phyloP scores from a whole-genome alignment of 2,797 vertebrate species.

The Selene dorsalis region DNA sequence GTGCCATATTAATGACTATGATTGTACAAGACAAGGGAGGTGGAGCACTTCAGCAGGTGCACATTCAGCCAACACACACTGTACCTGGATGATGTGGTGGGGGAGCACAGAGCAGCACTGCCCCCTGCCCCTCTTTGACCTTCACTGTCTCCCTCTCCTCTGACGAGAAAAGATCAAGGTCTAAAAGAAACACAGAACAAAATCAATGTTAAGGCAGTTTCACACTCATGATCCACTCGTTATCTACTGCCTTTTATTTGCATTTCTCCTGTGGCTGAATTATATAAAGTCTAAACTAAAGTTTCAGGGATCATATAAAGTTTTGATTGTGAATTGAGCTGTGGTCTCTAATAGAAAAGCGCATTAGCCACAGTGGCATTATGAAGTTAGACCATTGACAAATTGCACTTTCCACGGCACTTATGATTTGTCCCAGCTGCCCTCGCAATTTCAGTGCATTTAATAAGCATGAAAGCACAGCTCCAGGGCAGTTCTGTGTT shows the following conservation, averaged over 20 bases:
- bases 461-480: slow-evolving; percentile 54
- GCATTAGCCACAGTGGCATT: slow-evolving; percentile 22
- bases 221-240: too few species aligned
- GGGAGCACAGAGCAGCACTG: slow-evolving; percentile 93
- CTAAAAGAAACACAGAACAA: slow-evolving; percentile 74
- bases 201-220: not conserved
- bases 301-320: not conserved
- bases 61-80: not conserved
- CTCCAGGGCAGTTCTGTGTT: slow-evolving; percentile 26
- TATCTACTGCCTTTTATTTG: slow-evolving; percentile 9
- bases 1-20: not conserved
- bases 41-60: not conserved
- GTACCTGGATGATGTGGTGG: slow-evolving; percentile 95
- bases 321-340: slow-evolving; percentile 30
- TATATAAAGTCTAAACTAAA: slow-evolving; percentile 5
- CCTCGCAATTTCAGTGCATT: slow-evolving; percentile 35
- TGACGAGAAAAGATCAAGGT: slow-evolving; percentile 93
- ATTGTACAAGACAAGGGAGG: not conserved
- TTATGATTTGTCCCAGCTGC: slow-evolving; percentile 44
- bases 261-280: not conserved
- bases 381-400: slow-evolving; percentile 43
- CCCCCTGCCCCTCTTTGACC: slow-evolving; percentile 93
- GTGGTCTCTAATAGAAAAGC: slow-evolving; percentile 9
- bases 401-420: slow-evolving; percentile 48
- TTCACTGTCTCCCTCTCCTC: slow-evolving; percentile 92